Conservation (phyloP, 2,888 invertebrate species). For the Dicyrtomina minuta region DNA sequence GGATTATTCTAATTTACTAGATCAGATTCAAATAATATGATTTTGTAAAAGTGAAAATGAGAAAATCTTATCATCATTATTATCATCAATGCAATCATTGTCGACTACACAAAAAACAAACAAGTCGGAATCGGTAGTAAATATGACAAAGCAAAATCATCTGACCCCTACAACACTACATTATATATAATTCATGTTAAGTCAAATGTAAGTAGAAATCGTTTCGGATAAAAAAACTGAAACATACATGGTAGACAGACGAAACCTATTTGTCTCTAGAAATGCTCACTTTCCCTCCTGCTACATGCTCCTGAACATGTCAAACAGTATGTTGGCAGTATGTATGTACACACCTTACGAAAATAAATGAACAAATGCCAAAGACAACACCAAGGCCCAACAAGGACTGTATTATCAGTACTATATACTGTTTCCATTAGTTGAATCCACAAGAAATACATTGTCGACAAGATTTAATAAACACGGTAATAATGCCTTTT, state of each 20-base stretch:
- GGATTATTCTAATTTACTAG: too few species aligned
- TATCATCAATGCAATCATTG: not conserved
- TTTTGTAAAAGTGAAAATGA: too few species aligned
- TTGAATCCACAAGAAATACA: slow-evolving; percentile 20
- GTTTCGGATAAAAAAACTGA: not conserved
- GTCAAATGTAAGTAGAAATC: not conserved
- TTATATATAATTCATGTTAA: not conserved
- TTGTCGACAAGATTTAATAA: slow-evolving; percentile 28
- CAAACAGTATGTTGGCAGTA: not conserved
- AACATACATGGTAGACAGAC: not conserved
- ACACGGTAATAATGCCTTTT: slow-evolving; percentile 18
- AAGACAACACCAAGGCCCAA: too few species aligned
- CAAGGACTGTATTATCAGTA: too few species aligned
- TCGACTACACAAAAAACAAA: not conserved
- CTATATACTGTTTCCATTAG: slow-evolving; percentile 8
- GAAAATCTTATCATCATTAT: not conserved
- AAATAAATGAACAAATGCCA: slow-evolving; percentile 17
- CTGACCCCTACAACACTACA: too few species aligned
- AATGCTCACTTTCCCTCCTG: slow-evolving; percentile 15
- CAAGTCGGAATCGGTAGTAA: not conserved
- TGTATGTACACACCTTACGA: slow-evolving; percentile 2
- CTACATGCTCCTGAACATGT: not conserved
- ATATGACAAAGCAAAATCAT: not conserved
- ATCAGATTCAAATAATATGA: too few species aligned
- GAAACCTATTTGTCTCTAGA: not conserved